phyloP scores from a whole-genome alignment of 2,797 vertebrate species.

The Sebastes diploproa region DNA sequence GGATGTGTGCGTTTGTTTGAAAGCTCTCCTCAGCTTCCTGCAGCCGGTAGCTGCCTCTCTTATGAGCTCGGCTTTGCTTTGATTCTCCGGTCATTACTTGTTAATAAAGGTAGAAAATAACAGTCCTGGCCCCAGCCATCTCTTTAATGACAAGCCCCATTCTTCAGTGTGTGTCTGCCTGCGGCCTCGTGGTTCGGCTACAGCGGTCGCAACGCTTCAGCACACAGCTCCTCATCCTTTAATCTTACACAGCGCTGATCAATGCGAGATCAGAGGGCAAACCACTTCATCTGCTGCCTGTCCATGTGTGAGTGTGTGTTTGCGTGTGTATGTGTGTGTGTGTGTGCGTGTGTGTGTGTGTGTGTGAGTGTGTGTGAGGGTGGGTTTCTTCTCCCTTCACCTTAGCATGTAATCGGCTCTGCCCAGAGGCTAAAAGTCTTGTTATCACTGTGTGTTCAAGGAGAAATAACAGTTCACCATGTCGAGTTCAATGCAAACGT shows the following conservation, averaged over 20 bases:
- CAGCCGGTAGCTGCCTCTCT: constrained; percentile 5
- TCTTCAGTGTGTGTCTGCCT: constrained; percentile 35
- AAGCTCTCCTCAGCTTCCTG: constrained; percentile 30
- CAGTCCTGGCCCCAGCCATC: constrained; percentile 62
- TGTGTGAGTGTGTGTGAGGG: constrained; percentile 19
- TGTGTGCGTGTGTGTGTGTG: constrained; percentile 17
- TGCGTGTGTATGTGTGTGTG: constrained; percentile 30
- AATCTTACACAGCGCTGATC: constrained; percentile 63
- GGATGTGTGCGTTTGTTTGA: constrained; percentile 11
- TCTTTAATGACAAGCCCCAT: constrained; percentile 65
- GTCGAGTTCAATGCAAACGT: constrained; percentile 18
- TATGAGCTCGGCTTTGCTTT: constrained; percentile 51
- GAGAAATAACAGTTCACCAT: constrained; percentile 3
- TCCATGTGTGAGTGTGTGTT: constrained; percentile 23
- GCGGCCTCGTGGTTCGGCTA: constrained; percentile 25
- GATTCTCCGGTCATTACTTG: constrained; percentile 76
- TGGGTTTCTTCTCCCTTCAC: constrained; percentile 21
- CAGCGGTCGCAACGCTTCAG: constrained; percentile 38
- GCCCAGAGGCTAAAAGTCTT: constrained; percentile 30
- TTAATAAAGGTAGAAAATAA: constrained; percentile 81
- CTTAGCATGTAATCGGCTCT: constrained; percentile 41
- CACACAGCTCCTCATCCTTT: constrained; percentile 51
- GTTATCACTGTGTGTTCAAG: constrained; percentile 16
- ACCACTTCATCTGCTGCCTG: constrained; percentile 54
- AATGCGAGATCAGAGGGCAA: constrained; percentile 59